Percentiles rank a stretch among this genome's conserved stretches.
phyloP scores from a whole-genome alignment of 2,888 invertebrate species.

The Plagodis pulveraria region DNA sequence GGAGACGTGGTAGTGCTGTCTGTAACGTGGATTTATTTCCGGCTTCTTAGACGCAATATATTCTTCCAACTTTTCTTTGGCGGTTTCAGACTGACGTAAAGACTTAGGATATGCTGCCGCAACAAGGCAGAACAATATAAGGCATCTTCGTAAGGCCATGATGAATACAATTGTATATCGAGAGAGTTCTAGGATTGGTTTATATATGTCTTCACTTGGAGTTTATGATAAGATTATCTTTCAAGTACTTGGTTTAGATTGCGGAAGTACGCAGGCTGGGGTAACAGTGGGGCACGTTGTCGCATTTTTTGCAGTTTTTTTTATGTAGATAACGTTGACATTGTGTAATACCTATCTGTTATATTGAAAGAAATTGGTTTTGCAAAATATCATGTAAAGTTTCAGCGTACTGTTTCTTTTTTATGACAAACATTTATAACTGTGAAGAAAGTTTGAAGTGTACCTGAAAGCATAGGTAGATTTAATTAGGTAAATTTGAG shows the following conservation, averaged over 20 bases:
- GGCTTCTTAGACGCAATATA: conserved; percentile 62
- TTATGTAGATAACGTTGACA: not conserved
- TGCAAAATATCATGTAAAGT: no score
- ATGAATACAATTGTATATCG: conserved; percentile 9
- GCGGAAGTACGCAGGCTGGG: conserved; percentile 1
- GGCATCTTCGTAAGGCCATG: conserved; percentile 25
- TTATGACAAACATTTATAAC: no score
- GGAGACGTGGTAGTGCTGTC: conserved; percentile 68
- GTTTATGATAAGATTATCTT: conserved; percentile 34
- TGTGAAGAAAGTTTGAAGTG: no score
- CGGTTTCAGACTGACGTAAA: conserved; percentile 41
- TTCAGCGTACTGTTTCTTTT: no score
- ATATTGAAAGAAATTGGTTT: no score
- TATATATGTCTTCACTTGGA: conserved; percentile 15
- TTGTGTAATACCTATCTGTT: no score
- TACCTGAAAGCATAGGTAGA: no score
- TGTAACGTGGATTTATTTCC: conserved; percentile 65
- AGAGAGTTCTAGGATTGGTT: conserved; percentile 9
- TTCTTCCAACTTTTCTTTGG: conserved; percentile 56
- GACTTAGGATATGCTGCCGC: conserved; percentile 41
- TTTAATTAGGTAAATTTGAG: no score
- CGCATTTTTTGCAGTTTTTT: not conserved
- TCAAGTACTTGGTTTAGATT: conserved; percentile 19
- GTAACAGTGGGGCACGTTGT: conserved; percentile 1
- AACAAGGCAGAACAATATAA: conserved; percentile 42